phyloP scores from a whole-genome alignment of 2,888 invertebrate genomes.

The Hoplodrina ambigua region DNA sequence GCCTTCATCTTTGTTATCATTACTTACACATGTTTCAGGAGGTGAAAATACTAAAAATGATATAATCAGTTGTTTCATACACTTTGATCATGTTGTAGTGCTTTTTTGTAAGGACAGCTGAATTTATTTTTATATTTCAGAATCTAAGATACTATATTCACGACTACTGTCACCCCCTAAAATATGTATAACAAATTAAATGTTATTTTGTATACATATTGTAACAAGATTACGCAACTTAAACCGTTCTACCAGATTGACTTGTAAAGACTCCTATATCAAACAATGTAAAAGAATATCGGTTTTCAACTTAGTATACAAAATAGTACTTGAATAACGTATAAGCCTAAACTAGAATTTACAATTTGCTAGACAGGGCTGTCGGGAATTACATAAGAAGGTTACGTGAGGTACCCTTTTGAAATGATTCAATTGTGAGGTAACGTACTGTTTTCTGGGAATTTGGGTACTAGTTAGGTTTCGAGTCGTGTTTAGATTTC shows the following conservation, averaged over 20 bases:
- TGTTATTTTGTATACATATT: slow-evolving; percentile 1
- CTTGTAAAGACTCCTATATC: slow-evolving; percentile 53
- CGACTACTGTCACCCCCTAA: no score
- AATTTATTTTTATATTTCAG: no score
- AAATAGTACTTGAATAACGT: slow-evolving; percentile 81
- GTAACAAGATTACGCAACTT: slow-evolving; percentile 32
- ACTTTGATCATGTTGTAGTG: no score
- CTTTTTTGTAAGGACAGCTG: no score
- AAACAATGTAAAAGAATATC: slow-evolving; percentile 64
- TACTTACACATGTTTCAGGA: no score
- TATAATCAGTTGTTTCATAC: no score
- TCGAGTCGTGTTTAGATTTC: background rate
- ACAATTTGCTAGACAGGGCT: slow-evolving; percentile 70
- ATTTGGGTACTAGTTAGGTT: background rate
- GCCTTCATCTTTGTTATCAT: no score
- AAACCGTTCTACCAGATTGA: slow-evolving; percentile 63
- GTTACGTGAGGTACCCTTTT: slow-evolving; percentile 18
- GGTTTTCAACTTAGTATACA: slow-evolving; percentile 70
- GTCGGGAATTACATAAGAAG: slow-evolving; percentile 47
- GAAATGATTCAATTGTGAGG: slow-evolving; percentile 6
- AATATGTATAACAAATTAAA: no score
- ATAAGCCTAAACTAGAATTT: slow-evolving; percentile 73
- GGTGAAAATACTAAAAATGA: no score
- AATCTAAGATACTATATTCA: no score
- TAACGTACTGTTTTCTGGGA: slow-evolving; percentile 5